Conservation (phyloP, 2,113 vertebrate species). For the Sinocyclocheilus anophthalmus region DNA sequence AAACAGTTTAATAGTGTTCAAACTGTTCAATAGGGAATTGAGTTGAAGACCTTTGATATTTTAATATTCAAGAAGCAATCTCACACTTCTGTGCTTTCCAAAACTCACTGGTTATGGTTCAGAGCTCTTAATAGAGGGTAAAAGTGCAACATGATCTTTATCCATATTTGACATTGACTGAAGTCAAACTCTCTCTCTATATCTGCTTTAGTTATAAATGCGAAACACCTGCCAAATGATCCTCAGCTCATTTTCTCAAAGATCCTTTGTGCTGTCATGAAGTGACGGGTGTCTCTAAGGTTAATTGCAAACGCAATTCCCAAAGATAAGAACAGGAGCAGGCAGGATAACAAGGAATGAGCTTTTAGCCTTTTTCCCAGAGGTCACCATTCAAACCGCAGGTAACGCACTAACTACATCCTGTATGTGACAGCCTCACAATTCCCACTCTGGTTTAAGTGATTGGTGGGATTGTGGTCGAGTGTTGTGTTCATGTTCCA, state of each 20-base stretch:
- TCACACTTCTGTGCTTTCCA: constrained; percentile 38
- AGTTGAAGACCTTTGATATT: constrained; percentile 30
- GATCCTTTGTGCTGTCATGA: constrained; percentile 47
- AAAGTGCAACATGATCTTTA: constrained; percentile 50
- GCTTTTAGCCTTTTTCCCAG: constrained; percentile 16
- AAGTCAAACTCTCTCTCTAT: constrained; percentile 44
- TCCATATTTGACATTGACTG: constrained; percentile 51
- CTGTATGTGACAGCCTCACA: constrained; percentile 41
- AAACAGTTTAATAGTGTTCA: constrained; percentile 24
- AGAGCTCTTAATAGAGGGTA: constrained; percentile 51
- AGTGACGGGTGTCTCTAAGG: constrained; percentile 42
- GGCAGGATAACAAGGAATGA: not conserved
- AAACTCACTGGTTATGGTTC: constrained; percentile 46
- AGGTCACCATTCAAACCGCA: constrained; percentile 7
- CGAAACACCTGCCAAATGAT: constrained; percentile 27
- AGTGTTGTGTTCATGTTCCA: constrained; percentile 12
- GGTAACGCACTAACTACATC: constrained; percentile 10
- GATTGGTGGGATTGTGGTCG: constrained; percentile 40
- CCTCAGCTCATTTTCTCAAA: constrained; percentile 38
- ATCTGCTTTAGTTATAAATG: constrained; percentile 38
- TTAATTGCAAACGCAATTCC: constrained; percentile 52
- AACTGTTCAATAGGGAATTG: not conserved
- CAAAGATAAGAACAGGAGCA: constrained; percentile 42
- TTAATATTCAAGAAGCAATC: constrained; percentile 46
- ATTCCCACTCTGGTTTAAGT: constrained; percentile 47